Evolutionary conservation across 2,113 vertebrate species (phyloP), one percentile per base, ranked within the genome.

Genomic region (Salvelinus alpinus): DNA sequence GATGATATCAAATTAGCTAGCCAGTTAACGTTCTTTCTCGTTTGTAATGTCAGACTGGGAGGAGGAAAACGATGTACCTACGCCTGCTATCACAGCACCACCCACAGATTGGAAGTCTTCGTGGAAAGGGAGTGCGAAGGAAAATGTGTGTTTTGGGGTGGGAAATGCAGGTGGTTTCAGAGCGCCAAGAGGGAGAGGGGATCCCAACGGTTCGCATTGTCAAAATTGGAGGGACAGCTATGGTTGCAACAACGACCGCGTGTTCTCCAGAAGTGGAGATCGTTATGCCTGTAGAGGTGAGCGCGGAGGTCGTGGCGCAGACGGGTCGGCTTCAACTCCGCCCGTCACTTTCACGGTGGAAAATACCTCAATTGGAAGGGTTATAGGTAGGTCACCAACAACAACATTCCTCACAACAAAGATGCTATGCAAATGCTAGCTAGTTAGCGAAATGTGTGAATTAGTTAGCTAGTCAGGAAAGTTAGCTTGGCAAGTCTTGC

Each of bases 371-470:
- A 74, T 97, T 0, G 96, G 96, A 8, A 81, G 85, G 0, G 82
- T 97, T 18, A 96, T 97, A 70, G 97, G 97, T 98, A 83, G 54
- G 74, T 44, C 44, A 34, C 18, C 13, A 25, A 14, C 27, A 6
- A 3, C 14, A 14, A 29, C 29, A 11, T n/a, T 20, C 27, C 2
- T 69, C 16, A 66, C 9, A 64, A 64, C 27, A 25, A 18, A 18
- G 13, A 5, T 14, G 16, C 16, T 18, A 54, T 14, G 3, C 1
- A 54, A 54, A 18, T 54, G 0, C 25, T 11, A 60, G 12, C 3
- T 71, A 27, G n/a, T 48, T 7, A 70, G 6, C 69, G 1, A 27
- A 20, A 27, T 47, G 38, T 29, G 9, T 31, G 31, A 69, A 2
- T n/a, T 48, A 20, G 4, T 25, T 11, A 60, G 3, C 12, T 72